Conservation (phyloP, 2,797 vertebrate species). For the Lepus townsendii region DNA sequence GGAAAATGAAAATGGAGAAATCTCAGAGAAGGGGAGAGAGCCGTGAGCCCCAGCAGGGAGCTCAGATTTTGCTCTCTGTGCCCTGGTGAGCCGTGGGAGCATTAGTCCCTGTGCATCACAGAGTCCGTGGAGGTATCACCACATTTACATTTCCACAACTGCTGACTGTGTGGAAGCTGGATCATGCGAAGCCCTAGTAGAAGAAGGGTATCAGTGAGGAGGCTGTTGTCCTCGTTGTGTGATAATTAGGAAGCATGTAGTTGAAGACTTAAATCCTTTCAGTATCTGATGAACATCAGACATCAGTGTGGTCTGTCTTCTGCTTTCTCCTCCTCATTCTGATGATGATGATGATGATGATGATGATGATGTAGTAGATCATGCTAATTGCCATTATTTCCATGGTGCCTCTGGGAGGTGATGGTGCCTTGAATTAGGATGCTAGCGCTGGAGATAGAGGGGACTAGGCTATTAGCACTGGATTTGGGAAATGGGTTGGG, state of each 20-base stretch:
- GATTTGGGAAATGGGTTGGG: neutral
- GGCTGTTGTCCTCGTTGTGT: neutral
- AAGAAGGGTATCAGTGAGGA: neutral
- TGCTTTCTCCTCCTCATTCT: neutral
- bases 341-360: neutral
- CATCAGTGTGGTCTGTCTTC: neutral
- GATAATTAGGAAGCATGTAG: neutral
- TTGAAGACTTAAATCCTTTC: neutral
- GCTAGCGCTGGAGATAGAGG: neutral
- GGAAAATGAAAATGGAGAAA: neutral
- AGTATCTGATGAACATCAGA: neutral
- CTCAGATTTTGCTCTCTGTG: neutral
- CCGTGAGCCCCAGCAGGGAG: neutral
- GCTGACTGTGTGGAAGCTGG: neutral
- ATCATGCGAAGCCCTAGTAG: neutral
- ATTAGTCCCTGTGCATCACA: fast-evolving
- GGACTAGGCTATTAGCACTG: neutral
- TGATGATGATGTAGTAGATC: neutral
- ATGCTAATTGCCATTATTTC: neutral
- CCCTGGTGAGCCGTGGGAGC: neutral
- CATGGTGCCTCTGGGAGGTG: neutral
- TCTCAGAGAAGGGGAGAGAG: neutral
- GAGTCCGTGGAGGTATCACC: neutral
- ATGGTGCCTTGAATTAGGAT: neutral
- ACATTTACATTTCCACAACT: neutral